Evolutionary conservation across 2,888 invertebrate genomes (phyloP), one percentile per base, ranked within the genome.

Genomic region (Lasioglossum vierecki): DNA sequence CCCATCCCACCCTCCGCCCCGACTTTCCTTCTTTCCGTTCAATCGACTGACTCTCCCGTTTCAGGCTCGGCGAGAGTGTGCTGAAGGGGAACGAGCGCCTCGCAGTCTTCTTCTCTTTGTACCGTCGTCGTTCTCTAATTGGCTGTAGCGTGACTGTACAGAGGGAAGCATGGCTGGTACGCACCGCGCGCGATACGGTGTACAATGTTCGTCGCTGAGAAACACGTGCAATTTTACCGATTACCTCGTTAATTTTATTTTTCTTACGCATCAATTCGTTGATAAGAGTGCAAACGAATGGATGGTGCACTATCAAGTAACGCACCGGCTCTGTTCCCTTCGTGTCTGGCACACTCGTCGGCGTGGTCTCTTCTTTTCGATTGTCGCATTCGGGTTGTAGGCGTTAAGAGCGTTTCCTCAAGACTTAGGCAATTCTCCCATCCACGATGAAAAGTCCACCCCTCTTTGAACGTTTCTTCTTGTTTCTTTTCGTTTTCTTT

Each of bases 231-330:
- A 89, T 88, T 86, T 83, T 86, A 86, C 84, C 80, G 78, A 87
- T 89, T 89, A 90, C 89, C 87, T 90, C 88, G 88, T 90, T 89
- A 87, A 89, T 89, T 88, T 88, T 88, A 90, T 89, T 90, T 82
- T 87, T 85, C 80, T 89, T 88, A 83, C 90, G 87, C 80, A 88
- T 84, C 82, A 87, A 88, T 86, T 86, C 83, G 88, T 86, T 89
- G 84, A 82, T 87, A 89, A 89, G 88, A 80, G 84, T 77, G 79
- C 70, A 77, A 71, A 79, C 76, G 82, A 79, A 86, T 74, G 76
- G 63, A 70, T 63, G 82, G 66, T 75, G 77, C 68, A n/a, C 68
- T 60, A 41, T 77, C 77, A 8, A 66, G 77, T 18, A 80, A 83
- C 79, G 63, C 63, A 26, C 63, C 30, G 88, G 77, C 79, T 72